Base-by-base conservation (phyloP, 1,140 invertebrate genomes). In the Pemphigus obesinymphae region DNA sequence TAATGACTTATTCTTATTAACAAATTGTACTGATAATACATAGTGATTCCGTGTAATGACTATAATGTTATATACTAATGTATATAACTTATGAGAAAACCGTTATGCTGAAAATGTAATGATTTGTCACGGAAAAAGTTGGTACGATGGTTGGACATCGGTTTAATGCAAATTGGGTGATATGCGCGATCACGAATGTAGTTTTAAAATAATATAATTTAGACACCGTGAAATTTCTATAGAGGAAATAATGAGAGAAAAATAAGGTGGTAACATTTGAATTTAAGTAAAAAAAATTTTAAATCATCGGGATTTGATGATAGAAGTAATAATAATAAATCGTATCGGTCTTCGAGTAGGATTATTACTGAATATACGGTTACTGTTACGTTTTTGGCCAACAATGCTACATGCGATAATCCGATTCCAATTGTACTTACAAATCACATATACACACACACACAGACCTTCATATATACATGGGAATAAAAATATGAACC, bases 351-450 rank as follows among this genome's bases (percentile, higher is more conserved):
- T n/a, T 13, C 34, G 45, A 23, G 50, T 76, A 31, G 50, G 73
- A 76, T 76, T 76, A 76, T 40, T 31, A 76, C 50, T 58, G 73
- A 37, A 8, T 53, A 1, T 43, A 40, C 73, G n/a, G 73, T 55
- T n/a, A 40, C 29, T 75, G 48, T 40, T 40, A 40, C 72, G 48
- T 48, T 13, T 75, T 75, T 53, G 72, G 73, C 45, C 73, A 55
- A 76, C 73, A 76, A 76, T 76, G 73, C 48, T 31, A 55, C 73
- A 76, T 3, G 50, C 73, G 45, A 76, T 76, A 55, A 76, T 76
- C 73, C 73, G 73, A 76, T 76, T 76, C 10, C 73, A 55, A 76
- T 76, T 76, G 73, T 76, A 76, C 50, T 31, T 76, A 58, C 73
- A 76, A 53, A 76, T 50, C 40, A 31, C 40, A 48, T 11, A 11